A percentile compares a stretch with the other conserved stretches of the same genome.
Evolutionary conservation across 1,140 invertebrate genomes (phyloP).

Genomic region (Dreissena polymorpha): DNA sequence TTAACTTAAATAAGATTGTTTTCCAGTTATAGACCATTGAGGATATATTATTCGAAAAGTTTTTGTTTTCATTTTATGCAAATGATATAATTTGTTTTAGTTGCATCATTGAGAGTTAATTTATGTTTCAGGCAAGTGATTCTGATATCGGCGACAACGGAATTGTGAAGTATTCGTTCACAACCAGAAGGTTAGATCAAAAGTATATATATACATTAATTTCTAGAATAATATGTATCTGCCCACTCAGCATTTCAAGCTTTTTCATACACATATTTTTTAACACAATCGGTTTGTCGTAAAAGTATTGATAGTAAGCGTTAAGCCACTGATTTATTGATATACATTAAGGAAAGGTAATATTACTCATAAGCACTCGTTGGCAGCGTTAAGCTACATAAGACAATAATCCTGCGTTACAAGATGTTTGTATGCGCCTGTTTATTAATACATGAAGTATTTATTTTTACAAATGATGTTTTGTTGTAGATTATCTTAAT

Average conservation of each 20-base stretch:
- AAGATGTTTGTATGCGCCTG: too few species aligned
- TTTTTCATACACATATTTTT: not conserved
- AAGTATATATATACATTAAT: not conserved
- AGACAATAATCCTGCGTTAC: too few species aligned
- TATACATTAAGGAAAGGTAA: too few species aligned
- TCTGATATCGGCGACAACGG: conserved; percentile 12
- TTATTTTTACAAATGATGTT: too few species aligned
- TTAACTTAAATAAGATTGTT: not conserved
- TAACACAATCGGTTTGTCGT: not conserved
- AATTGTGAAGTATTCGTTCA: conserved; percentile 3
- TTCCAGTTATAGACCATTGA: too few species aligned
- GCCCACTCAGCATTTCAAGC: not conserved
- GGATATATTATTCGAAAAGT: too few species aligned
- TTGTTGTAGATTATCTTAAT: too few species aligned
- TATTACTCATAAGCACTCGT: too few species aligned
- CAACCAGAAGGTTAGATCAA: conserved; percentile 8
- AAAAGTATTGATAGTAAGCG: not conserved
- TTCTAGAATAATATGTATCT: not conserved
- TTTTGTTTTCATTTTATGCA: too few species aligned
- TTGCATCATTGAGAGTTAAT: not conserved
- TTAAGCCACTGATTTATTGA: not conserved
- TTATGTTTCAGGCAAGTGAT: conserved; percentile 10
- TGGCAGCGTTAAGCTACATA: too few species aligned
- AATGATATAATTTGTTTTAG: too few species aligned
- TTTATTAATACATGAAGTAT: too few species aligned